Conservation (phyloP, 2,113 vertebrate species). For the Scopus umbretta region DNA sequence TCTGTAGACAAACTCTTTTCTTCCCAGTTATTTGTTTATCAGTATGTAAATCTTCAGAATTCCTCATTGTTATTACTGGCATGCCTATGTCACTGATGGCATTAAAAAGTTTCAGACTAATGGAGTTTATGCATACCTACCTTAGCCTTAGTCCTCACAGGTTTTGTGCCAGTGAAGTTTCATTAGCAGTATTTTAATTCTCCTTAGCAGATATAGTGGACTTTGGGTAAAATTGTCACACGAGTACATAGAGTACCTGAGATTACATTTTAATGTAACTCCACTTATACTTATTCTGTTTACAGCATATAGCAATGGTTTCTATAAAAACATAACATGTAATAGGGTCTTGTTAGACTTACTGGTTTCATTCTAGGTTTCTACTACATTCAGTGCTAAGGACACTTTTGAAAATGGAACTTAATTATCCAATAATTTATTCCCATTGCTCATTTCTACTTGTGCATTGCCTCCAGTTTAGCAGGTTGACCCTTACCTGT, state of each 20-base stretch:
- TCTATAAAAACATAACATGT: not conserved
- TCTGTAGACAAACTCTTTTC: not conserved
- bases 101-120: not conserved
- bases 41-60: not conserved
- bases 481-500: not conserved
- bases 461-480: not conserved
- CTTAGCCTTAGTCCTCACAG: not conserved
- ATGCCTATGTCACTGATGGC: not conserved
- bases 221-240: not conserved
- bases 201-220: not conserved
- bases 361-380: not conserved
- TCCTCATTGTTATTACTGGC: not conserved
- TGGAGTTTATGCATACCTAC: not conserved
- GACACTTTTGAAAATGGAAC: not conserved
- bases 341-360: not conserved
- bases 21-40: not conserved
- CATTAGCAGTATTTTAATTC: not conserved
- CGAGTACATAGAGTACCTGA: not conserved
- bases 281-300: not conserved
- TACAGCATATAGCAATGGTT: not conserved
- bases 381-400: not conserved
- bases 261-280: not conserved
- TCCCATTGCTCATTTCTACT: not conserved
- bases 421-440: not conserved
- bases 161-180: not conserved